phyloP scores from a whole-genome alignment of 2,888 invertebrate genomes.

The Cosmia pyralina region DNA sequence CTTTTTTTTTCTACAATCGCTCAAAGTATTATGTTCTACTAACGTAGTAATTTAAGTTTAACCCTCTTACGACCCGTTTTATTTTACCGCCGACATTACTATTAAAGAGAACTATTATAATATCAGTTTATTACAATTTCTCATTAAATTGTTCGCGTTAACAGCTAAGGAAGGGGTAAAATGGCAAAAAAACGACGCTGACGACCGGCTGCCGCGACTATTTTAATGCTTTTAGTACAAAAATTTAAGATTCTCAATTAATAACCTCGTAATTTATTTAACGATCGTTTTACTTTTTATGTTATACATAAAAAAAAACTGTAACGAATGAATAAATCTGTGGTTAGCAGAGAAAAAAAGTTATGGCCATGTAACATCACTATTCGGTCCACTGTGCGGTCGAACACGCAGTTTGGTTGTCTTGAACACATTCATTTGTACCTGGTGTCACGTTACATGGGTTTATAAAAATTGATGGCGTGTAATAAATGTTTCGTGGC shows the following conservation, averaged over 20 bases:
- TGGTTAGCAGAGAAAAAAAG: conserved; percentile 39
- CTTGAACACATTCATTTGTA: conserved; percentile 76
- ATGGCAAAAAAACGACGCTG: conserved; percentile 32
- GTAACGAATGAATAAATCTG: conserved; percentile 53
- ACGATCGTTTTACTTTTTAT: conserved; percentile 50
- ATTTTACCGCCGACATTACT: conserved; percentile 52
- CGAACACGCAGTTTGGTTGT: conserved; percentile 74
- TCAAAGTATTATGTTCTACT: conserved; percentile 30
- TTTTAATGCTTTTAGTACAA: conserved; percentile 36
- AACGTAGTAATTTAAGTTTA: conserved; percentile 24
- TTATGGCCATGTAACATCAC: conserved; percentile 64
- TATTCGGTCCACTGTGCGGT: conserved; percentile 76
- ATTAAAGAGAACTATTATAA: conserved; percentile 67
- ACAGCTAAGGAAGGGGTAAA: conserved; percentile 61
- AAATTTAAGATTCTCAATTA: conserved; percentile 51
- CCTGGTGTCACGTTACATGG: conserved; percentile 85
- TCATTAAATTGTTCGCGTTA: conserved; percentile 76
- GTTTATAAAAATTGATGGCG: conserved; percentile 86
- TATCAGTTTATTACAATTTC: conserved; percentile 74
- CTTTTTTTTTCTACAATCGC: conserved; percentile 24
- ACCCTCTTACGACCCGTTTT: conserved; percentile 40
- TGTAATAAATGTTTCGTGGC: conserved; percentile 87
- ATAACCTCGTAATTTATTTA: conserved; percentile 44
- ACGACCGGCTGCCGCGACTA: conserved; percentile 28
- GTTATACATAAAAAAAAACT: conserved; percentile 51